Evolutionary conservation across 1,140 invertebrate genomes (phyloP), one percentile per base, ranked within the genome.

Genomic region (Drosophila triauraria): DNA sequence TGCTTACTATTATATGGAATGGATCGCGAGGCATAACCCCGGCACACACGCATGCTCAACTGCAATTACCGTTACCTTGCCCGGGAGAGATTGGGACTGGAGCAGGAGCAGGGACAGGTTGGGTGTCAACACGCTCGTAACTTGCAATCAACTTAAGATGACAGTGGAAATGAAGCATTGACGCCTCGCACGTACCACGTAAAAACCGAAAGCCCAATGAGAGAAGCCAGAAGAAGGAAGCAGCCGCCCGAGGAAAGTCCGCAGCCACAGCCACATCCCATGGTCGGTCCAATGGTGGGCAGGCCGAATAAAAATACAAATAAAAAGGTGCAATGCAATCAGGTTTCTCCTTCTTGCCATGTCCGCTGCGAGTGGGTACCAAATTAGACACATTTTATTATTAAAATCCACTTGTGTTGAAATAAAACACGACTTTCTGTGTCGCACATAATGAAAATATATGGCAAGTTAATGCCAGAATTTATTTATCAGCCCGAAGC

Each of bases 91-190:
- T 10, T n/a, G 17, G 17, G 51, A 27, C 13, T n/a, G 23, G 23
- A 53, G 50, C 59, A 20, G 3, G 44, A 48, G 51, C 44, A 56
- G 72, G 47, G 42, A 50, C 76, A 79, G 75, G 81, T 80, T 77
- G 77, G 83, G 82, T 87, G 83, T 87, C 84, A 90, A 84, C 88
- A 92, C 74, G 91, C 79, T 92, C 91, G 91, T 92, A 92, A 92
- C 88, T 92, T 92, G 91, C 91, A 92, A 92, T 92, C 91, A 92
- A 91, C 82, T 91, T 92, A 92, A 92, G 91, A 92, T 92, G 91
- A 92, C 91, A 92, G 86, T 77, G 91, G 74, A 92, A 92, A 92
- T 92, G 91, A 92, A 92, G 91, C 91, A 92, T 92, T 92, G 91
- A 92, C 91, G 88, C 82, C 74, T 80, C 91, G 91, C 91, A 92